phyloP scores from a whole-genome alignment of 2,888 invertebrate genomes.

The Eledone cirrhosa region DNA sequence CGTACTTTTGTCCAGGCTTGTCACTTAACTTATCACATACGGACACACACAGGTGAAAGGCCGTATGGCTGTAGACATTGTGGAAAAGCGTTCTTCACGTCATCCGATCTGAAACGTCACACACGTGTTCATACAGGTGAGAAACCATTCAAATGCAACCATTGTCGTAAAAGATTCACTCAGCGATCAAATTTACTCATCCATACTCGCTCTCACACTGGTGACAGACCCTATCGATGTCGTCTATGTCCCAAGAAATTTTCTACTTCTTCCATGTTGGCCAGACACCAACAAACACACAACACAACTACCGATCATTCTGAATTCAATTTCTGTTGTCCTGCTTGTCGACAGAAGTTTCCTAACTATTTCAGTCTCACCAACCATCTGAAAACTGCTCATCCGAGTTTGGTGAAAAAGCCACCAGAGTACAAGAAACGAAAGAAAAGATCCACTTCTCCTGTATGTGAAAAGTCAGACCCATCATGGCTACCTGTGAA shows the following conservation, averaged over 20 bases:
- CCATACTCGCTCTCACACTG: conserved; percentile 22
- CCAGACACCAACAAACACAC: conserved; percentile 14
- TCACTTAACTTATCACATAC: conserved; percentile 17
- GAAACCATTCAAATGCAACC: conserved; percentile 25
- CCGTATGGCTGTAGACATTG: conserved; percentile 23
- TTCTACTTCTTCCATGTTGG: conserved; percentile 18
- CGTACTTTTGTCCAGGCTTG: conserved; percentile 20
- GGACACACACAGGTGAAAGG: conserved; percentile 8
- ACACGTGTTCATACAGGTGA: conserved; percentile 22
- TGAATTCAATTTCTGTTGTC: conserved; percentile 13
- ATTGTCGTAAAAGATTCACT: conserved; percentile 21
- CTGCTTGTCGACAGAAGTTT: conserved; percentile 3
- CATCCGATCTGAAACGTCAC: conserved; percentile 21
- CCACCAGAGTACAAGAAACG: not conserved
- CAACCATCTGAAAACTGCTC: not conserved
- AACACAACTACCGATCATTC: not conserved
- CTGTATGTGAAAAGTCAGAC: too few relatives aligned
- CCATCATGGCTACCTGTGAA: conserved; percentile 1
- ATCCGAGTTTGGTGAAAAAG: not conserved
- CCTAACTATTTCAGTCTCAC: not conserved
- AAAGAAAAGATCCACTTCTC: too few relatives aligned
- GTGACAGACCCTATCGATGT: conserved; percentile 21
- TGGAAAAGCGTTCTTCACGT: conserved; percentile 25
- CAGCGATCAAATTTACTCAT: conserved; percentile 23
- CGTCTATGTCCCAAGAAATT: not conserved